These are phyloP conservation scores for Lepidurus apus DNA, from an alignment of 1,140 invertebrate genomes.

Conservation along the genomic window DNA sequence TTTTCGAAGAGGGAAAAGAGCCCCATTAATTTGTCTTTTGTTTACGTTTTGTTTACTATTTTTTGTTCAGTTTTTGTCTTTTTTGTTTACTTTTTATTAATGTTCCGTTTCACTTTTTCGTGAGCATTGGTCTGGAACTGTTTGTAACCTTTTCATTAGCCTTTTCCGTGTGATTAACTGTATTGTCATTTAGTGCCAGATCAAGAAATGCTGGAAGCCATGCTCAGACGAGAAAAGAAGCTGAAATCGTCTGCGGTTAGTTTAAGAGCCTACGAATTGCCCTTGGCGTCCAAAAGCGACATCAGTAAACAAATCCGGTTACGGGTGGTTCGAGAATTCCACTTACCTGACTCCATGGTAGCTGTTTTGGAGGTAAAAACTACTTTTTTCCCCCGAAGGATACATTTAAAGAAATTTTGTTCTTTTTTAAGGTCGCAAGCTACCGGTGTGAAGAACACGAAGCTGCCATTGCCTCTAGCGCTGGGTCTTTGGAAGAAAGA, in stretches of 20 bases:
- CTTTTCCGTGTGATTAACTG: neutral
- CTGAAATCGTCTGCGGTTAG: constrained; percentile 70
- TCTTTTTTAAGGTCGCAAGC: constrained; percentile 34
- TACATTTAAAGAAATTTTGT: neutral
- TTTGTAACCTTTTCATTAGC: too few species aligned
- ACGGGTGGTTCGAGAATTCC: constrained; percentile 86
- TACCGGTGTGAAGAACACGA: constrained; percentile 36
- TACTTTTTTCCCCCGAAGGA: constrained; percentile 37
- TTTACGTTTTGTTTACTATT: too few species aligned
- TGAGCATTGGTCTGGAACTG: too few species aligned
- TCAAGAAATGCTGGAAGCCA: constrained; percentile 64
- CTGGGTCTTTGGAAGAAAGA: constrained; percentile 32
- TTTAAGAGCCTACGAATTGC: constrained; percentile 66
- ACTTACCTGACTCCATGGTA: constrained; percentile 83
- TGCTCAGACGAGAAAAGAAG: constrained; percentile 81
- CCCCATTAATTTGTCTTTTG: too few species aligned
- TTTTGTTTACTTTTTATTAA: too few species aligned
- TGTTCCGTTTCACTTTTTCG: too few species aligned
- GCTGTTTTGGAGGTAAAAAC: constrained; percentile 62
- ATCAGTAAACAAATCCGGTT: constrained; percentile 73
- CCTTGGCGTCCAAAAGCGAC: constrained; percentile 66
- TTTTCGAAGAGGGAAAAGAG: too few species aligned
- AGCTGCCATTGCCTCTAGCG: constrained; percentile 25
- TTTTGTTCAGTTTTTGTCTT: too few species aligned
- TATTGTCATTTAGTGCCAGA: constrained; percentile 58